These are phyloP conservation scores for Poicephalus meyeri DNA, from an alignment of 2,113 vertebrate species.

Conservation along the genomic window DNA sequence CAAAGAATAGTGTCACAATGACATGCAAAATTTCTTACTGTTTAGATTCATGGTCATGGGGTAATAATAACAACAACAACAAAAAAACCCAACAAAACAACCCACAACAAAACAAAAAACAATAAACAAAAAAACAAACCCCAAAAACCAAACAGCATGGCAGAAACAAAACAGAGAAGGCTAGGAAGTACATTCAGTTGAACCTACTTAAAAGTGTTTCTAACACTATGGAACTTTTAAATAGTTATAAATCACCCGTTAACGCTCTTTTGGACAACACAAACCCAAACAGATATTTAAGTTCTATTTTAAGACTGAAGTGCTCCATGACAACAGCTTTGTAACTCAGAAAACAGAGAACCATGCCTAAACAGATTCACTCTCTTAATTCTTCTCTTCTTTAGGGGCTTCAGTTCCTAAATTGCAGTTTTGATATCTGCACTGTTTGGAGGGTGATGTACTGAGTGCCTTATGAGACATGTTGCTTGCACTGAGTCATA, in stretches of 20 bases:
- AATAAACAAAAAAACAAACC: not conserved
- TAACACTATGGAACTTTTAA: not conserved
- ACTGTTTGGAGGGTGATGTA: not conserved
- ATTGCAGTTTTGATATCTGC: not conserved
- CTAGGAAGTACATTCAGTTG: not conserved
- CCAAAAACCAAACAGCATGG: not conserved
- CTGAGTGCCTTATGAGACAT: not conserved
- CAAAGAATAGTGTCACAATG: not conserved
- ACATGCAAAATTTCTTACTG: not conserved
- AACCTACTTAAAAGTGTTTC: not conserved
- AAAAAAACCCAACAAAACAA: rapidly evolving
- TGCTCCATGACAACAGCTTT: not conserved
- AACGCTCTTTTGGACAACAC: not conserved
- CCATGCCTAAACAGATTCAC: not conserved
- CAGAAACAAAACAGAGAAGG: not conserved
- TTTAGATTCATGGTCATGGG: not conserved
- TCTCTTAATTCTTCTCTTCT: not conserved
- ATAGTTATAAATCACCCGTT: not conserved
- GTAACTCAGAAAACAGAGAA: not conserved
- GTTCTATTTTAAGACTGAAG: not conserved
- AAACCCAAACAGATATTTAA: not conserved
- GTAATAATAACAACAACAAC: not conserved
- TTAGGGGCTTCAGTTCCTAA: not conserved
- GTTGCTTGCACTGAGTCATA: not conserved
- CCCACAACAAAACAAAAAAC: not conserved